Base-by-base conservation (phyloP, 1,140 invertebrate genomes). In the Uloborus diversus region DNA sequence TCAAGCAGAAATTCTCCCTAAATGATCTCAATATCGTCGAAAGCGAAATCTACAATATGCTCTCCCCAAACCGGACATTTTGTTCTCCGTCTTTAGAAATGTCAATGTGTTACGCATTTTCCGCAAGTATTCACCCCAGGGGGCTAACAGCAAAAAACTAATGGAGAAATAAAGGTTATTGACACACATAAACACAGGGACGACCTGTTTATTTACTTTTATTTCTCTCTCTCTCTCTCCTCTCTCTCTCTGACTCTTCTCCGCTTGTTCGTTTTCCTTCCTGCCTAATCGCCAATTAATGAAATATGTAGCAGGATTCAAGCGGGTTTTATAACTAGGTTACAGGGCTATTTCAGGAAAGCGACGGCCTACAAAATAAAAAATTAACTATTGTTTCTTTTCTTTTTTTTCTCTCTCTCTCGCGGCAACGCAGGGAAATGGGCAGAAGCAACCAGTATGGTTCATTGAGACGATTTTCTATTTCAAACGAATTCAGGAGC, bases 271-370 rank as follows among this genome's bases (percentile, higher is more conserved):
- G 35, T 57, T 68, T 66, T 37, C 51, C 27, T 30, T 53, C 49
- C 27, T 57, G 33, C 68, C 51, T 42, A 20, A 70, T 70, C 20
- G 51, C 32, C 68, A 70, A 70, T 70, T 70, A 70, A 70, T 57
- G 68, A 70, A 70, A 70, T 70, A 70, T 70, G 68, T 70, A 37
- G 68, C 68, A 70, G 68, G 68, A 70, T 70, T 57, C 33, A 2
- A 17, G 11, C 3, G 30, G 42, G 1, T 23, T 3, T 1, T 20
- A 28, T 33, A 70, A 57, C 30, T 70, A 14, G 68, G 68, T 70
- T 70, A 70, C n/a, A 53, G 27, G 27, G 68, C 68, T 70, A 70
- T 70, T 70, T 70, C 68, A 20, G 37, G 68, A 70, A 33, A 70
- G 17, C 9, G n/a, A 4, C 57, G 68, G 30, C 68, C 68, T 70